These are phyloP conservation scores for Centropus unirufus DNA, from an alignment of 2,113 vertebrate species.

Conservation along the genomic window DNA sequence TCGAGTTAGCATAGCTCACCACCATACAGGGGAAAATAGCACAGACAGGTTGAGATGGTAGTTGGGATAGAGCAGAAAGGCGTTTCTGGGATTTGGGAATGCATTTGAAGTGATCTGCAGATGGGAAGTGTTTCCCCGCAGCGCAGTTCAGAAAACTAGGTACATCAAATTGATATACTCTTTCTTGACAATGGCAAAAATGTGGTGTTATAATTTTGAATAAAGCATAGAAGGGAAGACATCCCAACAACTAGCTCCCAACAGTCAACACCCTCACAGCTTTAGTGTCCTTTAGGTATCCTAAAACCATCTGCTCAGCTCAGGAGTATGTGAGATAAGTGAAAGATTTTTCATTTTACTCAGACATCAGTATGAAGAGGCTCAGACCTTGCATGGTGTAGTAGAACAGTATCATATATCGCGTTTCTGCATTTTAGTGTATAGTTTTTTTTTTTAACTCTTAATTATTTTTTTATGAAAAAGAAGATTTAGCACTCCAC, in stretches of 20 bases:
- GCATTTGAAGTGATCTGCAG: background rate
- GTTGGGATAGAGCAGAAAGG: background rate
- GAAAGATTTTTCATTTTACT: background rate
- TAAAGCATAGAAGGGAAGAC: background rate
- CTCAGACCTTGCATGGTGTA: background rate
- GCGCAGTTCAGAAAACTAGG: background rate
- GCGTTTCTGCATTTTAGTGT: background rate
- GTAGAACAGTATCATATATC: background rate
- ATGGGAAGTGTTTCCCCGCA: background rate
- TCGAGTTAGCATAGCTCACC: background rate
- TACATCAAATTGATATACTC: no score
- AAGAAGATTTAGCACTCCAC: background rate
- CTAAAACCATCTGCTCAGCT: background rate
- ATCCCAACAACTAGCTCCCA: background rate
- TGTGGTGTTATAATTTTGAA: background rate
- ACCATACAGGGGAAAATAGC: background rate
- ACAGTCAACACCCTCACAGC: background rate
- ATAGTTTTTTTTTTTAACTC: background rate
- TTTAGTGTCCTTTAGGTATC: background rate
- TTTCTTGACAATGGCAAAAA: background rate
- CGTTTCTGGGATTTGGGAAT: background rate
- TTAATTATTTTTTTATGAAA: background rate
- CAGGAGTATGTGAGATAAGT: background rate
- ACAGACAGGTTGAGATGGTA: background rate
- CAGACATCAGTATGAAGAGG: background rate